Percentiles rank a stretch among this genome's conserved stretches.
Conservation (phyloP, 2,113 vertebrate species). For the Monopterus albus region DNA sequence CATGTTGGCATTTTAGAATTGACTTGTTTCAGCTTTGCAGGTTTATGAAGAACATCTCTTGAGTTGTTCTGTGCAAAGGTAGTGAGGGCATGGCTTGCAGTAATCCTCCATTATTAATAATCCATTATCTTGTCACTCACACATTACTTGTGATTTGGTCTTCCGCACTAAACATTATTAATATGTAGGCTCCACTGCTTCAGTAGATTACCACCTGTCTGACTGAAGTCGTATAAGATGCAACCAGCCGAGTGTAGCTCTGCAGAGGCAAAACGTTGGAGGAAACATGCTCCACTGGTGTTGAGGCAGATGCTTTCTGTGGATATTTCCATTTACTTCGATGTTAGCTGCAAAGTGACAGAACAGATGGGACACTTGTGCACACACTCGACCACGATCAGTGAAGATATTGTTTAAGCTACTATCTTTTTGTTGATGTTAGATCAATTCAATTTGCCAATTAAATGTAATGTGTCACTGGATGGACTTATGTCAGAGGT, state of each 20-base stretch:
- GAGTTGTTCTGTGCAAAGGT: too few relatives aligned
- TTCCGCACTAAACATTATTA: conserved; percentile 19
- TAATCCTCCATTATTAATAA: too few relatives aligned
- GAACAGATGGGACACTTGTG: conserved; percentile 8
- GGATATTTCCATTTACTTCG: conserved; percentile 44
- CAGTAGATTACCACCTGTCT: background rate
- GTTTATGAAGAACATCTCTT: too few relatives aligned
- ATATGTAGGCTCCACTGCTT: conserved; percentile 1
- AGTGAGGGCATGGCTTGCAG: background rate
- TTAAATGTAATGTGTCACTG: background rate
- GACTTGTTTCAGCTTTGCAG: conserved; percentile 11
- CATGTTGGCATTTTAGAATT: conserved; percentile 29
- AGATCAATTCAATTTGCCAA: conserved; percentile 15
- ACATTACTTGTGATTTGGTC: conserved; percentile 16
- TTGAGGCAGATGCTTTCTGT: conserved; percentile 20
- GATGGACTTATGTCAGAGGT: conserved; percentile 7
- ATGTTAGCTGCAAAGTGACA: conserved; percentile 28
- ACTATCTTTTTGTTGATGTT: conserved; percentile 2
- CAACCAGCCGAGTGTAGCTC: background rate
- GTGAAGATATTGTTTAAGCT: conserved; percentile 13
- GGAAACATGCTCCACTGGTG: background rate
- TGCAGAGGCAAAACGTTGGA: background rate
- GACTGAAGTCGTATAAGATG: background rate
- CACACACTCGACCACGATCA: conserved; percentile 14
- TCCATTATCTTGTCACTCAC: conserved; percentile 17